Evolutionary conservation across 2,113 vertebrate species (phyloP).

Genomic region (Dicaeum eximium): DNA sequence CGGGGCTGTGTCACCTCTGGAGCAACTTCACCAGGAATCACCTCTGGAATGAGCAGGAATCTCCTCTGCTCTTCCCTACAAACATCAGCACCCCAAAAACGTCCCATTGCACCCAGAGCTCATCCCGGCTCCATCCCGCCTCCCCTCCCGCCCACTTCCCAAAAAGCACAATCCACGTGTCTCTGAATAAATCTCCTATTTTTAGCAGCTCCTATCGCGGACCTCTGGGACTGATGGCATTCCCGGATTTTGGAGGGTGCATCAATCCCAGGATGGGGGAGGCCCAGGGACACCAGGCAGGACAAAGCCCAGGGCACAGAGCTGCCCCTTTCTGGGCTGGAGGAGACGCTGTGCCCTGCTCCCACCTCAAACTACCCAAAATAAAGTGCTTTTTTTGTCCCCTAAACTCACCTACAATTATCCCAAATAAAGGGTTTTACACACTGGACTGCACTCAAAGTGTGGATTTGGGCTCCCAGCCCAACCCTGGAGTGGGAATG

Average conservation of each 20-base stretch:
- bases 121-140: fast-evolving
- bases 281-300: neutral
- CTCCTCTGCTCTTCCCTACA: neutral
- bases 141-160: neutral
- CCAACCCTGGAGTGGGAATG: fast-evolving
- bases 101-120: neutral
- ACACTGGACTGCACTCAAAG: neutral
- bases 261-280: neutral
- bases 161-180: neutral
- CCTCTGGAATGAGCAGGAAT: fast-evolving
- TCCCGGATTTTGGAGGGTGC: neutral
- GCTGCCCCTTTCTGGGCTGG: neutral
- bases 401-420: neutral
- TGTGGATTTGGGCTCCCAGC: neutral
- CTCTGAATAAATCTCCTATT: neutral
- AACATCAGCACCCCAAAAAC: neutral
- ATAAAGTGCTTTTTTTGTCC: neutral
- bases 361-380: neutral
- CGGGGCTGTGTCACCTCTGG: neutral
- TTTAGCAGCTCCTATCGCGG: neutral
- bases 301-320: neutral
- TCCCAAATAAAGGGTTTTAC: neutral
- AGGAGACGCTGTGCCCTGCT: fast-evolving
- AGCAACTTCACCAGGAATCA: fast-evolving
- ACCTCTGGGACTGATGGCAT: neutral